Evolutionary conservation across 2,113 vertebrate genomes (phyloP).

Genomic region (Malurus cyaneus): DNA sequence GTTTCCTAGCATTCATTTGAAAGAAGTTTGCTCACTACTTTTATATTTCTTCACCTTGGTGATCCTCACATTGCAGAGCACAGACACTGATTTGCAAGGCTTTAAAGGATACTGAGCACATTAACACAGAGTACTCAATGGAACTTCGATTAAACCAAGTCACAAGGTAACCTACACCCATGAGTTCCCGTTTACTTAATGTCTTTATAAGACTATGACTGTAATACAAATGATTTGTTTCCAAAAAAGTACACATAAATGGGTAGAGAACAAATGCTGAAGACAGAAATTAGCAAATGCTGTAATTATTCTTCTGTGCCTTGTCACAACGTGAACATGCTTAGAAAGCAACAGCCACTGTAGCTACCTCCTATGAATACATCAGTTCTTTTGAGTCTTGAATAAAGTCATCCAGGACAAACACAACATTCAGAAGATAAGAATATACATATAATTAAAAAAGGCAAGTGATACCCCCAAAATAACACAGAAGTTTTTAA

Average conservation of each 20-base stretch:
- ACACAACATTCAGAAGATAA: not conserved
- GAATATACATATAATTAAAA: not conserved
- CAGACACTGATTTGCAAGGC: not conserved
- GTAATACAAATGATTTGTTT: not conserved
- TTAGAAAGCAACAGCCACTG: not conserved
- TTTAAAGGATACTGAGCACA: not conserved
- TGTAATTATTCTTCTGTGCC: not conserved
- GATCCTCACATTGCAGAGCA: not conserved
- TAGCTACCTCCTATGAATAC: not conserved
- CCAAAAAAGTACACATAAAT: not conserved
- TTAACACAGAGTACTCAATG: not conserved
- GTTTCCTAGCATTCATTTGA: not conserved
- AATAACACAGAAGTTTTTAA: not conserved
- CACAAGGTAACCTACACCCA: not conserved
- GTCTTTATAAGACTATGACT: not conserved
- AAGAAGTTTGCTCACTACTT: not conserved
- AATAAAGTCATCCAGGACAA: not conserved
- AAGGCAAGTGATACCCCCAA: not conserved
- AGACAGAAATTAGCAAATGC: not conserved
- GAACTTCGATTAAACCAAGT: not conserved
- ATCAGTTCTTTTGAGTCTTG: not conserved
- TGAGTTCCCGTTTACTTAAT: not conserved
- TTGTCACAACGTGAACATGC: not conserved
- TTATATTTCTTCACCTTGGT: not conserved
- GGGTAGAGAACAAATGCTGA: not conserved